Base-by-base conservation (phyloP, 2,113 vertebrate genomes). In the Vulpes vulpes region DNA sequence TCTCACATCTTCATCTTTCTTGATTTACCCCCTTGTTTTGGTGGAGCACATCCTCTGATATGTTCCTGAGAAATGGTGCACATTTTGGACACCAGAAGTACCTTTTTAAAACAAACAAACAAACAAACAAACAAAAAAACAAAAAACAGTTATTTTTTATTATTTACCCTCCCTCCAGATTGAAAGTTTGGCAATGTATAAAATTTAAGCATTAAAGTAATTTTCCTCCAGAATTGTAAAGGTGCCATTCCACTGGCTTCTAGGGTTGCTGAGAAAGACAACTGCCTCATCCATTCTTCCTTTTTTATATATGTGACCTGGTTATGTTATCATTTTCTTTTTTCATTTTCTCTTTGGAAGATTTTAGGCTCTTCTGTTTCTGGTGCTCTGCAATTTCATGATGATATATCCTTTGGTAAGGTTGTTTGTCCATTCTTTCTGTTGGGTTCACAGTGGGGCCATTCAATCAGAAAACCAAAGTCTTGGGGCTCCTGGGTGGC, bases 101-200 rank as follows among this genome's bases (percentile, higher is more conserved):
- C 2, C 25, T 49, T 53, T 49, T 43, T 43, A 43, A 43, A 43
- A 43, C 43, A 43, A 43, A 43, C 43, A 43, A 43, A 43, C 43
- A 43, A 43, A 43, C 43, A 43, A 43, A 43, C 6, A 43, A 43
- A 43, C 43, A 43, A 43, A 43, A 5, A 43, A 43, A 43, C 43
- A 43, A 7, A 43, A 43, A 7, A 43, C 43, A 43, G 7, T 1
- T 43, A 43, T 43, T 43, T 43, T n/a, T 60, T 65, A 1, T 32
- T 49, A 27, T 23, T 73, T 19, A 11, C 15, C 59, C 22, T 60
- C 10, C 1, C 59, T 20, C 30, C 51, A n/a, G 43, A 19, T 64
- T 65, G 94, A 93, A 79, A 97, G 55, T 97, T 96, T 59, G 71
- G 65, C 91, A 95, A 53, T 84, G 69, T 89, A 76, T 90, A 95